A percentile compares a stretch with the other conserved stretches of the same genome.
Conservation (phyloP, 2,113 vertebrate genomes). For the Gobio gobio region DNA sequence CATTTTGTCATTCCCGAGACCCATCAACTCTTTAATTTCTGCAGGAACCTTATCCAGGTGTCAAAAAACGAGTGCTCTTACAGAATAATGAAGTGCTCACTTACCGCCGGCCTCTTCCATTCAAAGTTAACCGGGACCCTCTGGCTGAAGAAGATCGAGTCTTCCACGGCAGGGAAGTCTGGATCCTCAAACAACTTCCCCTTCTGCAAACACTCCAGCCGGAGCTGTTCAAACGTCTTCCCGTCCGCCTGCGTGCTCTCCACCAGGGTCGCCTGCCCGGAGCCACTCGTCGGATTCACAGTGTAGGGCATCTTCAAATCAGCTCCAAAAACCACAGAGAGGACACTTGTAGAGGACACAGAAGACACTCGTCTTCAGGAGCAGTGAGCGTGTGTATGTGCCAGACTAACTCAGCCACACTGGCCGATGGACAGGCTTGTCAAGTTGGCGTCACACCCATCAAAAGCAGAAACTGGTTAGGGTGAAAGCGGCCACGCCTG, state of each 20-base stretch:
- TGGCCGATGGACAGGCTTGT: slow-evolving; percentile 44
- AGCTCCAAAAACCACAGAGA: slow-evolving; percentile 3
- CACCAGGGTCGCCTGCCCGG: neutral
- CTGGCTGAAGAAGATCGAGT: slow-evolving; percentile 88
- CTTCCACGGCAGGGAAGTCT: slow-evolving; percentile 82
- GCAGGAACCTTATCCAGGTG: neutral
- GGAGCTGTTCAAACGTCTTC: slow-evolving; percentile 81
- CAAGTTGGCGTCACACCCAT: slow-evolving; percentile 64
- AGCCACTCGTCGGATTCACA: slow-evolving; percentile 53
- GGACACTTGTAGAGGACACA: neutral
- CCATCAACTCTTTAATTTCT: neutral
- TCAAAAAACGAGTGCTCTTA: neutral
- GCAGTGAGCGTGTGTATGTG: slow-evolving; percentile 31
- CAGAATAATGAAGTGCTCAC: slow-evolving; percentile 55
- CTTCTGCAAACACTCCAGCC: slow-evolving; percentile 75
- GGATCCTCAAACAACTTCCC: slow-evolving; percentile 85
- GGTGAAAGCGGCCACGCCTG: slow-evolving; percentile 60
- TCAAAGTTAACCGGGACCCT: slow-evolving; percentile 80
- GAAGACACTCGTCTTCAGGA: neutral
- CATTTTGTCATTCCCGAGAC: neutral
- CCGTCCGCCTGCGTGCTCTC: slow-evolving; percentile 76
- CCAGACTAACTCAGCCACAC: neutral
- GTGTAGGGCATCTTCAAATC: slow-evolving; percentile 77
- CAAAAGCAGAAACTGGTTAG: slow-evolving; percentile 71
- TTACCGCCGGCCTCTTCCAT: slow-evolving; percentile 91